These are phyloP conservation scores for Clanis bilineata DNA, from an alignment of 2,888 invertebrate species.

Conservation along the genomic window DNA sequence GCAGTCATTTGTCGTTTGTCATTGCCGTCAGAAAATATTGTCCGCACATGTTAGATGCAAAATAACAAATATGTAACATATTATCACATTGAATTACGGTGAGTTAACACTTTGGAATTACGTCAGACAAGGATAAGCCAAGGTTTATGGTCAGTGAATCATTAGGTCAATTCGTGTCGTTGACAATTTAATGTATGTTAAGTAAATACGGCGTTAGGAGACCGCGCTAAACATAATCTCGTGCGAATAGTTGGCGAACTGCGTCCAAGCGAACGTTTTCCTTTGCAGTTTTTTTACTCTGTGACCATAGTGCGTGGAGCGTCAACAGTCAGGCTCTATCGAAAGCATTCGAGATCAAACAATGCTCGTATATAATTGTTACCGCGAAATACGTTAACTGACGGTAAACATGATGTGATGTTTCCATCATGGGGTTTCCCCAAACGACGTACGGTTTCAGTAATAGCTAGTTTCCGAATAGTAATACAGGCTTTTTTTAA, in stretches of 20 bases:
- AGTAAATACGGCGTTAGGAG: slow-evolving; percentile 47
- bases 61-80: slow-evolving; percentile 36
- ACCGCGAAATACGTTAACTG: slow-evolving; percentile 55
- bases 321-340: slow-evolving; percentile 42
- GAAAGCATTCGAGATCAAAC: slow-evolving; percentile 58
- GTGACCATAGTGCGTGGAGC: slow-evolving; percentile 49
- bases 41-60: slow-evolving; percentile 20
- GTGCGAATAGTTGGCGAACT: slow-evolving; percentile 41
- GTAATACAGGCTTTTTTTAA: slow-evolving; percentile 4
- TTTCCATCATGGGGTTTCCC: slow-evolving; percentile 64
- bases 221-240: slow-evolving; percentile 42
- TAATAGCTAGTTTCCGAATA: slow-evolving; percentile 39
- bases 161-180: slow-evolving; percentile 75
- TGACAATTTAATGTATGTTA: slow-evolving; percentile 73
- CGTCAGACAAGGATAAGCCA: slow-evolving; percentile 73
- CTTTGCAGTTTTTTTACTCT: slow-evolving; percentile 46
- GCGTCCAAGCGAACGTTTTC: slow-evolving; percentile 26
- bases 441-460: slow-evolving; percentile 25
- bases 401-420: slow-evolving; percentile 45
- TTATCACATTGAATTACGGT: slow-evolving; percentile 43
- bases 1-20: no score
- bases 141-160: slow-evolving; percentile 75
- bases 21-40: background rate
- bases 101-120: slow-evolving; percentile 55
- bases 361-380: slow-evolving; percentile 62